Conservation (phyloP, 2,888 invertebrate genomes). For the Pelosia muscerda region DNA sequence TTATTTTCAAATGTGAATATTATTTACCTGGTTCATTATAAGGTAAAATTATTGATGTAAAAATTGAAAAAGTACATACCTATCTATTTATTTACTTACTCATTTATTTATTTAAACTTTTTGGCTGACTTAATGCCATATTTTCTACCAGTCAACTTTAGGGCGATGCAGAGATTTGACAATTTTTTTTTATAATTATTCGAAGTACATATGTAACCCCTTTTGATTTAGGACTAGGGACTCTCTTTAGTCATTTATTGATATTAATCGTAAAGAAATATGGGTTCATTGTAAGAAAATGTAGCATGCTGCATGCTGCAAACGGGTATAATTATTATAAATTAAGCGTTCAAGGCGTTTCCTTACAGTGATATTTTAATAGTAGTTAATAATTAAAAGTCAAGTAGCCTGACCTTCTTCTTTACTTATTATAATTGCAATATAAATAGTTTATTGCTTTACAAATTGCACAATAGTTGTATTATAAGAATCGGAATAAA, state of each 20-base stretch:
- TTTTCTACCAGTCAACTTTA: no score
- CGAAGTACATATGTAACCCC: not conserved
- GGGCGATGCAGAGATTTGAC: no score
- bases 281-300: slow-evolving; percentile 30
- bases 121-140: no score
- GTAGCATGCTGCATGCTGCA: slow-evolving; percentile 20
- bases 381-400: slow-evolving; percentile 69
- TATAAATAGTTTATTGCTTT: slow-evolving; percentile 58
- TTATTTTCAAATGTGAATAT: not conserved
- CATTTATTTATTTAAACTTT: no score
- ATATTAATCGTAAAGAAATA: slow-evolving; percentile 31
- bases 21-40: not conserved
- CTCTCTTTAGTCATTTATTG: slow-evolving; percentile 18
- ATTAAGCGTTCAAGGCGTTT: slow-evolving; percentile 70
- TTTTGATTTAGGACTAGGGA: not conserved
- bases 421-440: slow-evolving; percentile 54
- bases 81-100: no score
- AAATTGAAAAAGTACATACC: not conserved
- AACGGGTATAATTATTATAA: slow-evolving; percentile 55
- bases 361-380: slow-evolving; percentile 72
- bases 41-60: not conserved
- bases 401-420: slow-evolving; percentile 65
- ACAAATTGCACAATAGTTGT: slow-evolving; percentile 43
- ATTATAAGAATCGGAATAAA: slow-evolving; percentile 44
- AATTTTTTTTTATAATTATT: not conserved